phyloP scores from a whole-genome alignment of 2,113 vertebrate species.

The Cyprinodon tularosa region DNA sequence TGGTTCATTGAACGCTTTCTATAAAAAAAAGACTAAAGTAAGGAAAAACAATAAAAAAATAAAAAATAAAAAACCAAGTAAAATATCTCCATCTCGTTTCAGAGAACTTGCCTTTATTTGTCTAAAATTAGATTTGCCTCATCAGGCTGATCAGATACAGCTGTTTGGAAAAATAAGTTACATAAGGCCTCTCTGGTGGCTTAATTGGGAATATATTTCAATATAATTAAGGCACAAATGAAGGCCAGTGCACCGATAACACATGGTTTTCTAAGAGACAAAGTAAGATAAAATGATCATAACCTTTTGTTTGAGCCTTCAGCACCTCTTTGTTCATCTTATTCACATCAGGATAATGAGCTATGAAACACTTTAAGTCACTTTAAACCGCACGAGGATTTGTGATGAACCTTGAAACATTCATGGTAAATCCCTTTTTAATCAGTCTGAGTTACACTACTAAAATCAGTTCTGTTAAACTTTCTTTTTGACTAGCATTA shows the following conservation, averaged over 20 bases:
- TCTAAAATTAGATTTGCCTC: constrained; percentile 8
- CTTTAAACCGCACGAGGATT: constrained; percentile 30
- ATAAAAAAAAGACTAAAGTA: constrained; percentile 1
- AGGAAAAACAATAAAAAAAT: background rate
- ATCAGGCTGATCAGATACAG: constrained; percentile 33
- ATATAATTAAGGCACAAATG: constrained; percentile 56
- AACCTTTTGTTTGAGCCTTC: constrained; percentile 33
- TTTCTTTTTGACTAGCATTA: no score
- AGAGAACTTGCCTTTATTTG: constrained; percentile 4
- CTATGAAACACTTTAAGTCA: constrained; percentile 15
- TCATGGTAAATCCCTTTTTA: constrained; percentile 18
- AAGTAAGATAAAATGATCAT: constrained; percentile 48
- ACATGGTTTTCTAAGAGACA: constrained; percentile 43
- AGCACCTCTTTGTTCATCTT: constrained; percentile 16
- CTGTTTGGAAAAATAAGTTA: constrained; percentile 40
- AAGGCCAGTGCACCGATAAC: constrained; percentile 47
- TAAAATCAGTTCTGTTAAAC: constrained; percentile 2
- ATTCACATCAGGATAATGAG: constrained; percentile 44
- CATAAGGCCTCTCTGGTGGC: constrained; percentile 35
- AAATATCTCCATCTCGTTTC: background rate
- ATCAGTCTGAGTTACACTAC: background rate
- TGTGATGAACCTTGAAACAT: constrained; percentile 24
- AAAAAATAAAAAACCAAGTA: background rate
- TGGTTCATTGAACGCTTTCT: no score
- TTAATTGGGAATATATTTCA: constrained; percentile 41